Evolutionary conservation across 2,113 vertebrate genomes (phyloP).

Genomic region (Clupea harengus): DNA sequence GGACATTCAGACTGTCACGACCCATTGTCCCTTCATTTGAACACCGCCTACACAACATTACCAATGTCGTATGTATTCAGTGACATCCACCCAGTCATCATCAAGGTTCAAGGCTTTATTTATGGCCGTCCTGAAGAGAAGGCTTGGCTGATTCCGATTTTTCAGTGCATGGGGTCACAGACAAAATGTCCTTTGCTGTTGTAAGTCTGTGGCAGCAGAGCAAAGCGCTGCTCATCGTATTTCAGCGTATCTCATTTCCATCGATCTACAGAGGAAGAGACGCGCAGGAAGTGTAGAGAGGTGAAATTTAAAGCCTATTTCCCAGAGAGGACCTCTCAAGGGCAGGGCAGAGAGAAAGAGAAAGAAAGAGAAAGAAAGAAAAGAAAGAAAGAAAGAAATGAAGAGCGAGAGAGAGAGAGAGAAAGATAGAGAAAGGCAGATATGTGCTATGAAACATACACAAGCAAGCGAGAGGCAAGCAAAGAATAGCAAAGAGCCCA

Average conservation of each 20-base stretch:
- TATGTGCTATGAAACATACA: not conserved
- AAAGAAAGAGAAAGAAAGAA: constrained; percentile 22
- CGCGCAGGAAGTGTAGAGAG: constrained; percentile 65
- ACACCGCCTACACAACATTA: not conserved
- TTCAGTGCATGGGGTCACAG: constrained; percentile 46
- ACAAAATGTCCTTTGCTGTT: constrained; percentile 48
- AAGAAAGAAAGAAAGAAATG: constrained; percentile 41
- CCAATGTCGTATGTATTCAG: not conserved
- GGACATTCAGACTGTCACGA: not conserved
- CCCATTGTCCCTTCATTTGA: too few species aligned
- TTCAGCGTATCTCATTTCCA: constrained; percentile 71
- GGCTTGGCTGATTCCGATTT: constrained; percentile 31
- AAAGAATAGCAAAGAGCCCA: not conserved
- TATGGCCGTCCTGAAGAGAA: not conserved
- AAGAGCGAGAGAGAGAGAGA: constrained; percentile 34
- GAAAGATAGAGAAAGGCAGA: not conserved
- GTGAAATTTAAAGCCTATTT: constrained; percentile 70
- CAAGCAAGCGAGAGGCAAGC: not conserved
- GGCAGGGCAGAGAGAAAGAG: constrained; percentile 39
- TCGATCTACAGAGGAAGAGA: constrained; percentile 71
- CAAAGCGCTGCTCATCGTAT: constrained; percentile 57
- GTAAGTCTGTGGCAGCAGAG: constrained; percentile 58
- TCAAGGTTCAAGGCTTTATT: not conserved
- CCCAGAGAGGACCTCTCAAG: constrained; percentile 65
- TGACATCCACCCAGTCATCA: not conserved